Base-by-base conservation (phyloP, 2,113 vertebrate genomes). In the Pandion haliaetus region DNA sequence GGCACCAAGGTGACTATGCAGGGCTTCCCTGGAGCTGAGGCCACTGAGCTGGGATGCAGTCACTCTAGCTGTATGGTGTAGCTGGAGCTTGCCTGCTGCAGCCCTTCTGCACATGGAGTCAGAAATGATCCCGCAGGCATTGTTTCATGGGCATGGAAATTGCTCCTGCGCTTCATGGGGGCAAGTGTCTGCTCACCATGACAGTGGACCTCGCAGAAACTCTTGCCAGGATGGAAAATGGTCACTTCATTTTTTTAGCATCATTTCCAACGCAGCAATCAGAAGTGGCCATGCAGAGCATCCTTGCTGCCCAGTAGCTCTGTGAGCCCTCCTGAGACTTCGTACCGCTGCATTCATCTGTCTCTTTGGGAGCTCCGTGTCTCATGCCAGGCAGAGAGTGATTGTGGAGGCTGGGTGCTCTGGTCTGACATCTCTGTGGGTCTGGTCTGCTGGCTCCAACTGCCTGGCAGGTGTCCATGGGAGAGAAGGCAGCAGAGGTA, bases 261-360 rank as follows among this genome's bases (percentile, higher is more conserved):
- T 40, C 3, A 3, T 29, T 44, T 44, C 80, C 26, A n/a, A 28
- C 3, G 36, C 70, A n/a, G 42, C 0, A 0, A 9, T 16, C 8
- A 0, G 6, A 73, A 31, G 26, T 5, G 34, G 13, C 65, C 28
- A 50, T 14, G 45, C 26, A n/a, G 32, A 32, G 7, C 9, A 25
- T 12, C 54, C 62, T 44, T 6, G 7, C 20, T 44, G 17, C 57
- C 50, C 57, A 21, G 49, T 34, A 38, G 59, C 42, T 14, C 57
- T 6, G 7, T 2, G 21, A 59, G 45, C 49, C 54, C 55, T 15
- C 14, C 26, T 19, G 47, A 54, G 61, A 23, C 36, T 62, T 55
- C 1, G 6, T 8, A 8, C 38, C 1, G 2, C 31, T 11, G 20
- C 38, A 8, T 40, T 65, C 47, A 1, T 3, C 54, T 21, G 62